phyloP scores from a whole-genome alignment of 2,797 vertebrate genomes.

The Sebastiscus tertius region DNA sequence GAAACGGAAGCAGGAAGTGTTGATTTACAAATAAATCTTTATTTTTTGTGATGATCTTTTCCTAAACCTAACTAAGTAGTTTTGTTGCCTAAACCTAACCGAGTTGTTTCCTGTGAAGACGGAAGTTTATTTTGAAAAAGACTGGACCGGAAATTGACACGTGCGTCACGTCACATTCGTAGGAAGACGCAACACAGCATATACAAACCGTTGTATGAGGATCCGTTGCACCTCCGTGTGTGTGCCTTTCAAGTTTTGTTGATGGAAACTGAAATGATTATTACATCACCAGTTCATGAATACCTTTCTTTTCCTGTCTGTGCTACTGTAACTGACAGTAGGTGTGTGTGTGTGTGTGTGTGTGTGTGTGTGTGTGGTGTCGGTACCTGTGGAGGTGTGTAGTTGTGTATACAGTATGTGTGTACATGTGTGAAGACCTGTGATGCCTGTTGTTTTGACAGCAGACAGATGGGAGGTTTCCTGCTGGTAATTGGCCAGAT shows the following conservation, averaged over 20 bases:
- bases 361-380: background rate
- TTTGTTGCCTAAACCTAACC: too few species aligned
- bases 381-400: background rate
- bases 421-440: background rate
- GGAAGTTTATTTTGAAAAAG: too few species aligned
- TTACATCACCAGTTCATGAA: slow-evolving; percentile 2
- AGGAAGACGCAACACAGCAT: too few species aligned
- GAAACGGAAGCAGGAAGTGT: too few species aligned
- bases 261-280: background rate
- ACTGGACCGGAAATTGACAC: too few species aligned
- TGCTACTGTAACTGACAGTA: background rate
- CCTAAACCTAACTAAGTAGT: too few species aligned
- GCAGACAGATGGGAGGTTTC: slow-evolving; percentile 57
- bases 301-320: background rate
- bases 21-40: too few species aligned
- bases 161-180: too few species aligned
- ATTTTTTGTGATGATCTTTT: too few species aligned
- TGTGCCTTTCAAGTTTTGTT: background rate
- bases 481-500: slow-evolving; percentile 59
- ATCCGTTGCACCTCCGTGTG: background rate
- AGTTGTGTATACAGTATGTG: background rate
- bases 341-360: background rate
- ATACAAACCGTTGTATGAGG: too few species aligned
- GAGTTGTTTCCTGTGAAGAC: too few species aligned
- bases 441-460: slow-evolving; percentile 61